These are phyloP conservation scores for Tachyglossus aculeatus DNA, from an alignment of 2,797 vertebrate genomes.

Conservation along the genomic window DNA sequence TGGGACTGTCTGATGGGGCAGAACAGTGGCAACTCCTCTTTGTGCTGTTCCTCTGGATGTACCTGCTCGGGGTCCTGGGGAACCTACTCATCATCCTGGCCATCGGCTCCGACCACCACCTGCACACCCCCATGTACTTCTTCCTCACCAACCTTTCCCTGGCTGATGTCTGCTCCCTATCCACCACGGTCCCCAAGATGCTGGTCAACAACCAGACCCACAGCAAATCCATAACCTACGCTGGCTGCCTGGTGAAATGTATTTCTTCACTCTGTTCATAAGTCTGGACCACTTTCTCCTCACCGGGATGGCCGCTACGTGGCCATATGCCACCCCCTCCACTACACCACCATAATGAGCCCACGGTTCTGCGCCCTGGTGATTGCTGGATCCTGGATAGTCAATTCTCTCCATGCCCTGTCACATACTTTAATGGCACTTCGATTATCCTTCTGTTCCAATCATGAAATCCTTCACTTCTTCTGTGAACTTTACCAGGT, in stretches of 20 bases:
- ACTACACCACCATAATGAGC: conserved; percentile 22
- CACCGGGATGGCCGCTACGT: conserved; percentile 12
- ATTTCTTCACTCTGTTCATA: conserved; percentile 37
- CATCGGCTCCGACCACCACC: not conserved
- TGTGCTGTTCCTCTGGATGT: conserved; percentile 25
- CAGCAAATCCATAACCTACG: not conserved
- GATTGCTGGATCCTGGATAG: conserved; percentile 27
- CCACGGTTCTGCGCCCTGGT: conserved; percentile 4
- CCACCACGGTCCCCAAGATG: conserved; percentile 32
- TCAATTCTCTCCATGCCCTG: conserved; percentile 24
- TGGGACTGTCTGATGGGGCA: conserved; percentile 5
- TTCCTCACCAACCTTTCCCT: conserved; percentile 30
- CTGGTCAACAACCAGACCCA: conserved; percentile 6
- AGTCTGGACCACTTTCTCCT: conserved; percentile 31
- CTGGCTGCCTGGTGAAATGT: conserved; percentile 27
- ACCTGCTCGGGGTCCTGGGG: not conserved
- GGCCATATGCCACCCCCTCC: conserved; percentile 33
- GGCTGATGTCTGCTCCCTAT: conserved; percentile 16
- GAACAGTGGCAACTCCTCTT: conserved; percentile 8
- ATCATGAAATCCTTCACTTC: conserved; percentile 34
- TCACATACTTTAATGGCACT: conserved; percentile 23
- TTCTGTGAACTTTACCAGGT: conserved; percentile 42
- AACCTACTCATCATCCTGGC: conserved; percentile 29
- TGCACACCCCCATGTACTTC: conserved; percentile 37
- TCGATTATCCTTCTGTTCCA: conserved; percentile 28